phyloP scores from a whole-genome alignment of 2,797 vertebrate species.

The Percopsis omiscomaycus region DNA sequence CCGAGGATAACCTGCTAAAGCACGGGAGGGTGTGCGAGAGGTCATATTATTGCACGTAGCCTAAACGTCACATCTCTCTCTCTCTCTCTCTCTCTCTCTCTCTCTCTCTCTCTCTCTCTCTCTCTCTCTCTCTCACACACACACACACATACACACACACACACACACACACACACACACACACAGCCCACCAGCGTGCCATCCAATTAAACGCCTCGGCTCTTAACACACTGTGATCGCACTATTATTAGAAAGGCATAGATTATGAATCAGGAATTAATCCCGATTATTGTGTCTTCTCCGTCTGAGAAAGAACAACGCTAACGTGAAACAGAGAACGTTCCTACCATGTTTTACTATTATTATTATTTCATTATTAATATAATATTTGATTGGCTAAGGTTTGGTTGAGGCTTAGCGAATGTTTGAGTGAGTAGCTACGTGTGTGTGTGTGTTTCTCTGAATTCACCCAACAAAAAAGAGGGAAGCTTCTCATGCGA shows the following conservation, averaged over 20 bases:
- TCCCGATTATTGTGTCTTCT: constrained; percentile 60
- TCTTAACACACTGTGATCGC: constrained; percentile 66
- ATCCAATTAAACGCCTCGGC: constrained; percentile 53
- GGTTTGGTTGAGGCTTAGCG: too few species aligned
- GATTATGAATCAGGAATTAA: constrained; percentile 77
- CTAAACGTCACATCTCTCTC: neutral
- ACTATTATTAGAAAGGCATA: constrained; percentile 71
- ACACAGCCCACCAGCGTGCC: constrained; percentile 27
- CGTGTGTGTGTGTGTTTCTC: too few species aligned
- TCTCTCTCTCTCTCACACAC: neutral
- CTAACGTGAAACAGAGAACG: constrained; percentile 25
- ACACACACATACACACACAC: constrained; percentile 1
- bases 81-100: neutral
- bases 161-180: constrained; percentile 1
- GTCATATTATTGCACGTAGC: neutral
- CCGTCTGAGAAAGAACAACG: constrained; percentile 50
- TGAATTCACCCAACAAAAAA: too few species aligned
- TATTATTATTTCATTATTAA: neutral
- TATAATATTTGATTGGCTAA: too few species aligned
- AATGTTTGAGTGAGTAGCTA: too few species aligned
- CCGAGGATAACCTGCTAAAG: constrained; percentile 58
- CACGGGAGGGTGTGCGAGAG: constrained; percentile 20
- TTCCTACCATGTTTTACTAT: neutral
- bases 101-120: neutral
- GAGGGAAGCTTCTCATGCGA: constrained; percentile 28